Evolutionary conservation across 2,113 vertebrate species (phyloP).

Genomic region (Chaetura pelagica): DNA sequence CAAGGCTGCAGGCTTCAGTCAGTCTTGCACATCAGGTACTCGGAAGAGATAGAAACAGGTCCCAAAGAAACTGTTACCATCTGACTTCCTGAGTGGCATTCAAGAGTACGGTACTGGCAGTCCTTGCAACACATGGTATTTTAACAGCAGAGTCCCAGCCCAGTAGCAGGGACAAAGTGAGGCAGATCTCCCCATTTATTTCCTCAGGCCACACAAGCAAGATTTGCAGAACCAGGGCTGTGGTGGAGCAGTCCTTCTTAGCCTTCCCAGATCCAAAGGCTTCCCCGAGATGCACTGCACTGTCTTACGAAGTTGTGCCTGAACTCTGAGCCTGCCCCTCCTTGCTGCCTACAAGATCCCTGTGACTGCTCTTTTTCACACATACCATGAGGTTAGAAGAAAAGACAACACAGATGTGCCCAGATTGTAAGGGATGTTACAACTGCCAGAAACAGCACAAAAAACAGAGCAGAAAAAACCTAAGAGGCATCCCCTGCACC

Average conservation of each 20-base stretch:
- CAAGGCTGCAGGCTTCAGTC: slow-evolving; percentile 11
- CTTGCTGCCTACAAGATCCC: not conserved
- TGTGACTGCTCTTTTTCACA: not conserved
- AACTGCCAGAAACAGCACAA: not conserved
- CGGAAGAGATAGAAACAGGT: not conserved
- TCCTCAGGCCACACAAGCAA: not conserved
- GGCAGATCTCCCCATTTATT: not conserved
- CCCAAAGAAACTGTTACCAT: not conserved
- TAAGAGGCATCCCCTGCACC: not conserved
- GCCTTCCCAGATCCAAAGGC: not conserved
- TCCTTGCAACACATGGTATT: not conserved
- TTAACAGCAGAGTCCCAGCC: not conserved
- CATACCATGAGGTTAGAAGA: not conserved
- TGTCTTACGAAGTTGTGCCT: not conserved
- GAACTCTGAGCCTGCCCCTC: not conserved
- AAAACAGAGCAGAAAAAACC: not conserved
- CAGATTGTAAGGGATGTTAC: not conserved
- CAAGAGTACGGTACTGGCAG: not conserved
- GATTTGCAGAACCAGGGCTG: not conserved
- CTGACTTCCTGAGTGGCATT: not conserved
- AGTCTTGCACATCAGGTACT: not conserved
- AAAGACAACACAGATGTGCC: not conserved
- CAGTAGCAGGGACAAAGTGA: not conserved
- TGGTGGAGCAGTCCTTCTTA: not conserved
- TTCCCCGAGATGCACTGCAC: not conserved